Conservation (phyloP, 2,113 vertebrate genomes). For the Montifringilla adamsi region DNA sequence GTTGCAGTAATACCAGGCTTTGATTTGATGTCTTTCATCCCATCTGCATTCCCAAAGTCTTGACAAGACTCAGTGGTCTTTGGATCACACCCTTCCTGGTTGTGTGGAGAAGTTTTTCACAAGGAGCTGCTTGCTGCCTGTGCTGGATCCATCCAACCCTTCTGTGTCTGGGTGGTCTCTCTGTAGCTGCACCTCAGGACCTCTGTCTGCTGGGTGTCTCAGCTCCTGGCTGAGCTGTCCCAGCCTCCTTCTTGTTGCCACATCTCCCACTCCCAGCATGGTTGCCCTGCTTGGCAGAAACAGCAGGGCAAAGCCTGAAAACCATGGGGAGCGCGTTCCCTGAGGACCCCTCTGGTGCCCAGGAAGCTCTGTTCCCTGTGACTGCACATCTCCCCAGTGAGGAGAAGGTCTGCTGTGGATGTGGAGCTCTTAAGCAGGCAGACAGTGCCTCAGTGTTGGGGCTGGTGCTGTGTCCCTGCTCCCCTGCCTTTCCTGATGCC, state of each 20-base stretch:
- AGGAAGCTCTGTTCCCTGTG: neutral
- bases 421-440: neutral
- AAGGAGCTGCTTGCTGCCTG: neutral
- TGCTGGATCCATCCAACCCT: fast-evolving
- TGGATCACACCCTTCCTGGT: neutral
- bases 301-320: neutral
- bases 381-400: neutral
- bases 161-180: neutral
- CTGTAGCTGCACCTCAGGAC: neutral
- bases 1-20: neutral
- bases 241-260: neutral
- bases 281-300: neutral
- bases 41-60: neutral
- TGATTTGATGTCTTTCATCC: neutral
- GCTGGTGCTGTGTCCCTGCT: neutral
- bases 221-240: neutral
- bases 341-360: neutral
- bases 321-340: neutral
- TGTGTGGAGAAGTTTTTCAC: neutral
- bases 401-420: neutral
- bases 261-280: fast-evolving
- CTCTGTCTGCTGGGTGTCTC: neutral
- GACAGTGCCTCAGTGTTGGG: neutral
- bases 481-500: neutral
- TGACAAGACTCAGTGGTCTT: neutral